These are phyloP conservation scores for Rallus crepitans DNA, from an alignment of 2,797 vertebrate genomes.

Conservation along the genomic window DNA sequence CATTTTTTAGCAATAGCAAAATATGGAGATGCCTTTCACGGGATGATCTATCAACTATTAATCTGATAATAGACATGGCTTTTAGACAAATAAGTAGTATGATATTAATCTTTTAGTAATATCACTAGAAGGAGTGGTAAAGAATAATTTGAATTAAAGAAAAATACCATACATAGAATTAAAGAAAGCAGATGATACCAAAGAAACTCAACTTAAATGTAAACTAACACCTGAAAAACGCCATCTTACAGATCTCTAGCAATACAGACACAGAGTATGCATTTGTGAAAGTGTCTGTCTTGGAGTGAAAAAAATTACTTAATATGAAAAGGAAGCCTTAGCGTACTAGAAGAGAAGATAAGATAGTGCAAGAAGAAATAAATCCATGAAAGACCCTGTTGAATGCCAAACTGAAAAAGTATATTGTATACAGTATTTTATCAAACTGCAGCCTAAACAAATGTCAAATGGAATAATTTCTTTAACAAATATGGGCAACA, in stretches of 20 bases:
- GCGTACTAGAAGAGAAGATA: conserved; percentile 73
- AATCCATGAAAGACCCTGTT: conserved; percentile 75
- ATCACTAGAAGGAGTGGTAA: not conserved
- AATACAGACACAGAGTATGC: not conserved
- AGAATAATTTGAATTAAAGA: not conserved
- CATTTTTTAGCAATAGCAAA: not conserved
- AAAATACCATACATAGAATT: not conserved
- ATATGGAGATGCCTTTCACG: not conserved
- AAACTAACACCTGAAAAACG: conserved; percentile 30
- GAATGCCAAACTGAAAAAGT: conserved; percentile 77
- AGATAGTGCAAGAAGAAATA: conserved; percentile 80
- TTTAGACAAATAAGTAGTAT: not conserved
- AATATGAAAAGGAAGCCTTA: conserved; percentile 80
- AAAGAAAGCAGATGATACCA: not conserved
- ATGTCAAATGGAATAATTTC: conserved; percentile 81
- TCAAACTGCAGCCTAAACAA: conserved; percentile 84
- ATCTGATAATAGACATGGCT: not conserved
- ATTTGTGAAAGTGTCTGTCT: conserved; percentile 63
- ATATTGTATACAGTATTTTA: conserved; percentile 79
- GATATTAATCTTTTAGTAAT: not conserved
- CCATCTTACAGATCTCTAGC: not conserved
- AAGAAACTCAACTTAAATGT: conserved; percentile 1
- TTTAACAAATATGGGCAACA: conserved; percentile 86
- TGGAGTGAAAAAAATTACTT: conserved; percentile 62
- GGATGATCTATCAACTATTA: not conserved